Evolutionary conservation across 1,140 invertebrate species (phyloP), one percentile per base, ranked within the genome.

Genomic region (Gryon sp.): DNA sequence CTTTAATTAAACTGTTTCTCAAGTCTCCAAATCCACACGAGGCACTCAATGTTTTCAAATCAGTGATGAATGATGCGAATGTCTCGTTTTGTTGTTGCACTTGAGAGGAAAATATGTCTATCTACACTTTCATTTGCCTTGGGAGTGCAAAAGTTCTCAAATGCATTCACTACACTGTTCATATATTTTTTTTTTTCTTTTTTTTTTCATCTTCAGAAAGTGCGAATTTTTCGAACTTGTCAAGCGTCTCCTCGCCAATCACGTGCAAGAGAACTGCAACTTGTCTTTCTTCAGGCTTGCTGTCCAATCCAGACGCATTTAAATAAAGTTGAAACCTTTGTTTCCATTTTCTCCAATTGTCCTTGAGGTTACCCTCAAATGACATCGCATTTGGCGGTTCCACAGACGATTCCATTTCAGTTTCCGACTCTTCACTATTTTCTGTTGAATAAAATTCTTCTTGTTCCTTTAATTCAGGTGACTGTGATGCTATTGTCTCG

Each of bases 201-300:
- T 82, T 68, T 26, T 65, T 72, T 28, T 84, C 57, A 4, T 60
- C 66, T 1, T 72, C 57, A 2, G 14, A n/a, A n/a, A n/a, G n/a
- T n/a, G n/a, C n/a, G n/a, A n/a, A n/a, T n/a, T 22, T 52, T 46
- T 83, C 77, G 46, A 55, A 86, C 38, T 83, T 82, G 18, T 82
- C 63, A 5, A 84, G 36, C 1, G 72, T 79, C 55, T 84, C 80
- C 16, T 85, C 80, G 15, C 82, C 83, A 11, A 84, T 77, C 0
- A 78, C 32, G 53, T 80, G 69, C 20, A 85, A 46, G 7, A 84
- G 36, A 41, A 81, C 70, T 19, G 83, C 84, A 55, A 80, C 70
- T 77, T 84, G 69, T 6, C 79, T 46, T 41, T 77, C 73, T 28
- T 80, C 48, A 9, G 69, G 5, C 68, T 83, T 83, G 15, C 62